Evolutionary conservation across 2,113 vertebrate genomes (phyloP), one percentile per base, ranked within the genome.

Genomic region (Thinocorus orbignyianus): DNA sequence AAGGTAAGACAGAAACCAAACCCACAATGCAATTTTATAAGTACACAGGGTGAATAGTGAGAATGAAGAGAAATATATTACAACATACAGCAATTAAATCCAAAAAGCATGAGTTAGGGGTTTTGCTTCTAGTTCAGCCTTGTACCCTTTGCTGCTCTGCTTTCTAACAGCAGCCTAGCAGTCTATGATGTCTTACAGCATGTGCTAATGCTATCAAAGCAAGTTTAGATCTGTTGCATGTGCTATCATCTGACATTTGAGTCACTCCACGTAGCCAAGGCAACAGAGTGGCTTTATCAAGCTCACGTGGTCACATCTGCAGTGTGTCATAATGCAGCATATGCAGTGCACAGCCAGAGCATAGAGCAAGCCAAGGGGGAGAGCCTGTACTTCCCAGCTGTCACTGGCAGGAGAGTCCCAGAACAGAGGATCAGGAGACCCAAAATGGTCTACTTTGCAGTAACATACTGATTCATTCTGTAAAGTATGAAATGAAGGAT

Each of bases 291-390:
- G 33, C 80, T 77, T 17, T 46, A 10, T 62, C 25, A 17, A 30
- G 58, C 64, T 10, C 91, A 37, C 70, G 86, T 95, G 84, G 74
- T 48, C 66, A 18, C 94, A 70, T 76, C 95, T 77, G 94, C 96
- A 96, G 84, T 49, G 57, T 89, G 94, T 96, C 91, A 92, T 95
- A 94, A 91, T 93, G 96, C 96, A 97, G 91, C 81, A 79, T 19
- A 24, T 3, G 25, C 91, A 30, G 35, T 14, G 7, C 6, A 17
- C 39, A 9, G 18, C 64, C 49, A 5, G 23, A 33, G 54, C 41
- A 3, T 4, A 4, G 57, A 22, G 80, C 42, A 30, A 30, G 66
- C 78, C 2, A 2, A 57, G 41, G 16, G 41, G 37, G 37, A 77
- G 39, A 55, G 51, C 55, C 33, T 22, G 2, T 2, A 37, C 55